Evolutionary conservation across 2,113 vertebrate genomes (phyloP).

Genomic region (Vulpes lagopus): DNA sequence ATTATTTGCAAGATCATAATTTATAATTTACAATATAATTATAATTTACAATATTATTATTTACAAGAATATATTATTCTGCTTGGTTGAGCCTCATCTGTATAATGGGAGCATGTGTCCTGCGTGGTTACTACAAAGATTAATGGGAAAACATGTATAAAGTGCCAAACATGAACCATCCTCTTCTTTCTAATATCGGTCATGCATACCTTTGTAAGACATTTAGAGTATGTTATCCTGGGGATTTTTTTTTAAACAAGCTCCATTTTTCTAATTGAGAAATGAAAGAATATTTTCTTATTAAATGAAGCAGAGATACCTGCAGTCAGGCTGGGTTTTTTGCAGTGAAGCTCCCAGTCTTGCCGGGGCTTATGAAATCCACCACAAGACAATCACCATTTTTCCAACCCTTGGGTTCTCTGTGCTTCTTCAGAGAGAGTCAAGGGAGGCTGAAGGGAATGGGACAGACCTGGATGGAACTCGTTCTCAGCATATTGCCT

Average conservation of each 20-base stretch:
- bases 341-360: neutral
- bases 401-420: neutral
- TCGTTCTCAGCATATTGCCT: conserved; percentile 62
- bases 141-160: neutral
- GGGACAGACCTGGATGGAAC: neutral
- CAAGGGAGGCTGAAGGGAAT: neutral
- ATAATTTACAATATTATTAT: too few species aligned
- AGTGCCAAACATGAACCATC: accelerated
- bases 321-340: neutral
- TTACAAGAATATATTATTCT: neutral
- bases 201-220: neutral
- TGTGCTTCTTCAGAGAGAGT: neutral
- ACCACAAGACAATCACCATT: neutral
- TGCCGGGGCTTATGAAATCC: neutral
- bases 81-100: neutral
- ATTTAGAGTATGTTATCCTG: neutral
- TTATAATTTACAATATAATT: too few species aligned
- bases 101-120: neutral
- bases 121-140: neutral
- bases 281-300: neutral
- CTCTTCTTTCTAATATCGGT: neutral
- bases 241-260: neutral
- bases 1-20: too few species aligned
- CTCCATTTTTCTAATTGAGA: neutral
- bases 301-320: neutral